These are phyloP conservation scores for Chelonoidis abingdonii DNA, from an alignment of 2,113 vertebrate species.

Conservation along the genomic window DNA sequence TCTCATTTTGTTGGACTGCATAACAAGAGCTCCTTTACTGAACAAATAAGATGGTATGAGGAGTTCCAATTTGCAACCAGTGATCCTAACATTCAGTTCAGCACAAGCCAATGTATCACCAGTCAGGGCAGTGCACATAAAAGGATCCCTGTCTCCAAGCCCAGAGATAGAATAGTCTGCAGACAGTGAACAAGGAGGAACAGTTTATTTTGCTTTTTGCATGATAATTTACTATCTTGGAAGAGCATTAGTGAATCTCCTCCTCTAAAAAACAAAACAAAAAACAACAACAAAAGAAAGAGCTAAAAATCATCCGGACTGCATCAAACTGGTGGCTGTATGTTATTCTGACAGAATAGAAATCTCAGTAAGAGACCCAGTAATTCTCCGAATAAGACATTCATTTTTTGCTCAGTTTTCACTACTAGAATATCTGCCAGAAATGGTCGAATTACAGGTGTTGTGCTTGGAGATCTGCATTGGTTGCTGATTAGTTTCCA, in stretches of 20 bases:
- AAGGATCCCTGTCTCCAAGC: background rate
- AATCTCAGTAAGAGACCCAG: background rate
- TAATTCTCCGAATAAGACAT: background rate
- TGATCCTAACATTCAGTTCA: background rate
- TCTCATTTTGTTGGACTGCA: background rate
- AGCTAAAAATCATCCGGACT: background rate
- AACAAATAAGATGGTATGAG: background rate
- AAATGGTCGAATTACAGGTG: background rate
- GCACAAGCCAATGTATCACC: accelerated
- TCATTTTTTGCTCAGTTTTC: background rate
- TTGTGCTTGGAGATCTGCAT: background rate
- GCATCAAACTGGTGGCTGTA: accelerated
- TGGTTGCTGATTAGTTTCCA: background rate
- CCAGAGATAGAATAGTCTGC: background rate
- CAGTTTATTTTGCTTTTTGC: background rate
- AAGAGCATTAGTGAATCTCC: background rate
- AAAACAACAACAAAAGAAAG: background rate
- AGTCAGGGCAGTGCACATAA: background rate
- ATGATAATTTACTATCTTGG: background rate
- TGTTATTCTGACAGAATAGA: background rate
- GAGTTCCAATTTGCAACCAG: background rate
- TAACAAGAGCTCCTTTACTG: background rate
- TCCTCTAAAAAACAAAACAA: background rate
- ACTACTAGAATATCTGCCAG: background rate
- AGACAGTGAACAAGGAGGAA: background rate